phyloP scores from a whole-genome alignment of 2,797 vertebrate species.

The Hemitrygon akajei region DNA sequence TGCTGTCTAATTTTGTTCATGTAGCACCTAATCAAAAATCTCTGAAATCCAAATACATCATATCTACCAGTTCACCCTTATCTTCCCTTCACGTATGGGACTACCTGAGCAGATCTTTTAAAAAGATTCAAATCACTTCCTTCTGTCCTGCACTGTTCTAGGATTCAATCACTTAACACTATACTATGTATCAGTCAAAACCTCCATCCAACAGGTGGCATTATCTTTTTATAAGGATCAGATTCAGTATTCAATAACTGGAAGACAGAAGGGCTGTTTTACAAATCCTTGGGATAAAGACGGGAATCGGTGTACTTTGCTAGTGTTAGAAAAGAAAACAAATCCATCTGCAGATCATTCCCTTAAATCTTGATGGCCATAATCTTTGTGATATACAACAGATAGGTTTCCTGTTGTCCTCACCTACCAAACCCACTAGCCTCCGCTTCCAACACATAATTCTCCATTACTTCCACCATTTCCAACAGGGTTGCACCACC shows the following conservation, averaged over 20 bases:
- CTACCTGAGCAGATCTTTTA: not conserved
- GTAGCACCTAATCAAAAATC: no score
- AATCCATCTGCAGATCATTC: conserved; percentile 11
- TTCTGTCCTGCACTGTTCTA: not conserved
- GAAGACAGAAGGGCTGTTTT: not conserved
- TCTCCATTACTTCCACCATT: no score
- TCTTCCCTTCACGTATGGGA: not conserved
- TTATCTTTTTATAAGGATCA: not conserved
- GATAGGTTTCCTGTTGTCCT: not conserved
- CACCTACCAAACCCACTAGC: no score
- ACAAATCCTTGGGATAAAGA: not conserved
- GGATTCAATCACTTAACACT: not conserved
- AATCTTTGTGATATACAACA: not conserved
- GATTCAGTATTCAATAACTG: not conserved
- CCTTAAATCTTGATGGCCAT: not conserved
- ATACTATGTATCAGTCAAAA: not conserved
- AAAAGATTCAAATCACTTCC: not conserved
- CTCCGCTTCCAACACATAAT: no score
- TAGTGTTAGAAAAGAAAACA: not conserved
- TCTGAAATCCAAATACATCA: no score
- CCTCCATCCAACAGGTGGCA: not conserved
- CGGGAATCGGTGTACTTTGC: not conserved
- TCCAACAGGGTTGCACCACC: no score
- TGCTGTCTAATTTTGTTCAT: no score
- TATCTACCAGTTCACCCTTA: no score